Percentiles rank a stretch among this genome's conserved stretches.
Evolutionary conservation across 2,113 vertebrate genomes (phyloP).

Genomic region (Rhabdomys dilectus): DNA sequence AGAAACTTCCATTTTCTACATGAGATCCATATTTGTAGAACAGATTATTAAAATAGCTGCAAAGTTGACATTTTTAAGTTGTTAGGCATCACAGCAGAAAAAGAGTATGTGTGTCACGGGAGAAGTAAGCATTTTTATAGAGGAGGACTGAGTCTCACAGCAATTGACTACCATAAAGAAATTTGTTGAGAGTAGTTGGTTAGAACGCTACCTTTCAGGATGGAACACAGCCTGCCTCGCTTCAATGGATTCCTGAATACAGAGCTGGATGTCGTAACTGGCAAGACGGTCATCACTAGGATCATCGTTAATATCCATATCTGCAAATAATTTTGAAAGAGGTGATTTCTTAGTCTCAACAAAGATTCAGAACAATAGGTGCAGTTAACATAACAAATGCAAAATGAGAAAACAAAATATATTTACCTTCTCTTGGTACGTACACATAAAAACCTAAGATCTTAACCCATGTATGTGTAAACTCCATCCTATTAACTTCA

Average conservation of each 20-base stretch:
- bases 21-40: neutral
- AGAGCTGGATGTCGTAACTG: conserved; percentile 90
- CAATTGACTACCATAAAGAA: neutral
- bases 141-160: neutral
- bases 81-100: neutral
- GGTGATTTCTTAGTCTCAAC: conserved; percentile 30
- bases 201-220: conserved; percentile 86
- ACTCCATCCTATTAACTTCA: neutral
- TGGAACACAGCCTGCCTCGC: conserved; percentile 77
- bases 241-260: conserved; percentile 89
- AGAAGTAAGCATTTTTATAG: neutral
- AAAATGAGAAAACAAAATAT: conserved; percentile 47
- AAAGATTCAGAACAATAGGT: neutral
- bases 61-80: neutral
- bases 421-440: neutral
- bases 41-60: neutral
- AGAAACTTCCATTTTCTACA: conserved; percentile 1
- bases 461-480: neutral
- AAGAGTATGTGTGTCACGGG: neutral
- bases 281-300: conserved; percentile 89
- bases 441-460: conserved; percentile 23
- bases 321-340: conserved; percentile 65
- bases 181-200: neutral
- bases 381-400: neutral
- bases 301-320: conserved; percentile 88